Evolutionary conservation across 2,888 invertebrate species (phyloP).

Genomic region (Drosophila subsilvestris): DNA sequence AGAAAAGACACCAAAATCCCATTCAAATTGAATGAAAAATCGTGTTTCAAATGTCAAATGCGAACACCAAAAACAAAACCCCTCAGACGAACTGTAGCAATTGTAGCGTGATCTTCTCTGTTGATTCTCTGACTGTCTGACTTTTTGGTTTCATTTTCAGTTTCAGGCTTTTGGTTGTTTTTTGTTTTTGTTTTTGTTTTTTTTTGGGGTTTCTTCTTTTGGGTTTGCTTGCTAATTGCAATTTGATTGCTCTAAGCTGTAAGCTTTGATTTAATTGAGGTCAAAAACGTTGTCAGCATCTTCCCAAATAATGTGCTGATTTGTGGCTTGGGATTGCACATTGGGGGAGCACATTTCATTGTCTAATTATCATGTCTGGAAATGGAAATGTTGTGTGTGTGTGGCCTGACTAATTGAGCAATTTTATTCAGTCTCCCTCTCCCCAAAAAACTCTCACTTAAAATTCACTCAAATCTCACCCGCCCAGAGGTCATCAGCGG

Average conservation of each 20-base stretch:
- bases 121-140: slow-evolving; percentile 44
- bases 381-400: slow-evolving; percentile 35
- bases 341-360: no score
- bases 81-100: slow-evolving; percentile 59
- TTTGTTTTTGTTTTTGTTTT: slow-evolving; percentile 45
- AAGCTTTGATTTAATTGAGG: slow-evolving; percentile 65
- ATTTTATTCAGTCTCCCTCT: not conserved
- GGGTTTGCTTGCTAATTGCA: slow-evolving; percentile 65
- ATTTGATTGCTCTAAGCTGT: slow-evolving; percentile 63
- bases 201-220: slow-evolving; percentile 54
- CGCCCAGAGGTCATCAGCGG: slow-evolving; percentile 13
- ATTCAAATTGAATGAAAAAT: slow-evolving; percentile 59
- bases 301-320: slow-evolving; percentile 45
- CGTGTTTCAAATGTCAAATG: slow-evolving; percentile 76
- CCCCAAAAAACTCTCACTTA: not conserved
- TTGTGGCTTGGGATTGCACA: slow-evolving; percentile 29
- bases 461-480: slow-evolving; percentile 3
- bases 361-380: slow-evolving; percentile 18
- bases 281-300: slow-evolving; percentile 66
- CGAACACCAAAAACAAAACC: slow-evolving; percentile 41
- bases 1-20: slow-evolving; percentile 46
- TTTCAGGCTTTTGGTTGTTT: slow-evolving; percentile 33
- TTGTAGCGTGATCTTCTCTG: slow-evolving; percentile 55
- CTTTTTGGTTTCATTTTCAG: slow-evolving; percentile 29
- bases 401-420: slow-evolving; percentile 1